Evolutionary conservation across 2,888 invertebrate species (phyloP).

Genomic region (Tenthredo notha): DNA sequence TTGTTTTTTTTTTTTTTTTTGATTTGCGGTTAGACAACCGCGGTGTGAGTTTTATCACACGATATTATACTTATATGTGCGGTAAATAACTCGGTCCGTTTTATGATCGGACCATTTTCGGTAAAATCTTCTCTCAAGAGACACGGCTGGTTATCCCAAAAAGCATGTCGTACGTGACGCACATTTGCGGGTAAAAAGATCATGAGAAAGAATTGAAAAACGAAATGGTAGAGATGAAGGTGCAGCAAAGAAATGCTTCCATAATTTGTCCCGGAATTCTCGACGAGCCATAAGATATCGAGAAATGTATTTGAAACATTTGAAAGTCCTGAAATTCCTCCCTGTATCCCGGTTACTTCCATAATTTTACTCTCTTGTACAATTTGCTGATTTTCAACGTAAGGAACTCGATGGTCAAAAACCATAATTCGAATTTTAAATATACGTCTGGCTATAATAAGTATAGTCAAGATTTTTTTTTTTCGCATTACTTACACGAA

Average conservation of each 20-base stretch:
- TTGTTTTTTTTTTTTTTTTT: no score
- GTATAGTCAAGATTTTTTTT: neutral
- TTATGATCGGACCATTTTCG: constrained; percentile 44
- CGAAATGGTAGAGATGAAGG: neutral
- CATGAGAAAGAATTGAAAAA: constrained; percentile 31
- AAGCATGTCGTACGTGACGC: constrained; percentile 48
- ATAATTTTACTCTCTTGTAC: neutral
- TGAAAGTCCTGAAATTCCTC: constrained; percentile 47
- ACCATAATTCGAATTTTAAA: neutral
- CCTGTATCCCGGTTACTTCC: constrained; percentile 10
- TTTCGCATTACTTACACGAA: neutral
- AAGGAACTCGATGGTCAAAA: neutral
- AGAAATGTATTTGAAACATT: constrained; percentile 50
- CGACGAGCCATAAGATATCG: constrained; percentile 46
- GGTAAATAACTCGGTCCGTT: neutral
- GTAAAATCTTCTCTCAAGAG: constrained; percentile 29
- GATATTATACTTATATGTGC: neutral
- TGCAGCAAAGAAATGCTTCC: constrained; percentile 51
- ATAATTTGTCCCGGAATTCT: constrained; percentile 50
- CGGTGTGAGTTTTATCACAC: constrained; percentile 15
- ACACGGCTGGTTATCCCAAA: constrained; percentile 16
- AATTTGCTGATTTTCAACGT: neutral
- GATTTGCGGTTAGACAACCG: constrained; percentile 25
- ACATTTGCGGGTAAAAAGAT: constrained; percentile 52
- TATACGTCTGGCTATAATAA: neutral